phyloP scores from a whole-genome alignment of 2,113 vertebrate species.

The Daboia siamensis region DNA sequence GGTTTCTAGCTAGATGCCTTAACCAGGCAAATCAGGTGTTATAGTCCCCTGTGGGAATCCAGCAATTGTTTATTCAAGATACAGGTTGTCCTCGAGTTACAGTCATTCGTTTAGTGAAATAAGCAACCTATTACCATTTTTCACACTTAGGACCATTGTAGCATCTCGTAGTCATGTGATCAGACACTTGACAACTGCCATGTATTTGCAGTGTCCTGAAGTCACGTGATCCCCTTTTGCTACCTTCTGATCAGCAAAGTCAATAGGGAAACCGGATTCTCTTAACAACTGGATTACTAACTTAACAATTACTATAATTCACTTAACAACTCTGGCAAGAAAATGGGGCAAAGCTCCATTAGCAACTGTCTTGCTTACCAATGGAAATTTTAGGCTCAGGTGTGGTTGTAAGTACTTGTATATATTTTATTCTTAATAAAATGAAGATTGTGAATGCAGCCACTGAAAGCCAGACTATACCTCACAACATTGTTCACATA shows the following conservation, averaged over 20 bases:
- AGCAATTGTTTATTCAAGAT: background rate
- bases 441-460: background rate
- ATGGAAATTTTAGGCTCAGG: background rate
- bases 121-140: background rate
- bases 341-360: background rate
- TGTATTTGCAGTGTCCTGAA: background rate
- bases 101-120: background rate
- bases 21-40: background rate
- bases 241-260: background rate
- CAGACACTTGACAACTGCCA: background rate
- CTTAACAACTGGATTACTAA: background rate
- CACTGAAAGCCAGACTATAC: background rate
- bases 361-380: background rate
- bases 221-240: background rate
- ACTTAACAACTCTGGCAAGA: background rate
- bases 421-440: background rate
- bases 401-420: background rate
- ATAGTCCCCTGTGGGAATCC: background rate
- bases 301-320: background rate
- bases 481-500: background rate
- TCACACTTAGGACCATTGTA: background rate
- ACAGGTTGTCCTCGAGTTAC: background rate
- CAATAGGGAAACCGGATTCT: background rate
- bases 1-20: background rate
- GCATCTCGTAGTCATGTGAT: background rate